Conservation (phyloP, 1,140 invertebrate genomes). For the Psix sp. region DNA sequence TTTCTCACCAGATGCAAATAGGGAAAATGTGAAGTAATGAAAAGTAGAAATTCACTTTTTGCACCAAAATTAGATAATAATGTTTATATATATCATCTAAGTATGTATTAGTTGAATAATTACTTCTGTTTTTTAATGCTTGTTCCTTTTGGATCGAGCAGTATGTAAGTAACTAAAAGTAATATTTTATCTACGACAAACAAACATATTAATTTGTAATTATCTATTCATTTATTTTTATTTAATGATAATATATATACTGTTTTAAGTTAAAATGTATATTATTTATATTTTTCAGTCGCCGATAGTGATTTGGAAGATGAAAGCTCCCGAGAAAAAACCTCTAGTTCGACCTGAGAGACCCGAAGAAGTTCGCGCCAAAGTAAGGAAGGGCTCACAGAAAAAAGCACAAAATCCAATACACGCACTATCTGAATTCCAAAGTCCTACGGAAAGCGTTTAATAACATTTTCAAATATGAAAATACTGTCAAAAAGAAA, state of each 20-base stretch:
- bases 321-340: slow-evolving; percentile 99
- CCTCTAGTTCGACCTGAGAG: slow-evolving; percentile 95
- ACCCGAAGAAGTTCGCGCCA: slow-evolving; percentile 95
- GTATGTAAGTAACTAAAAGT: too few species aligned
- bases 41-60: too few species aligned
- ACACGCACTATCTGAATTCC: slow-evolving; percentile 95
- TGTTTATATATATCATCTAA: too few species aligned
- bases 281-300: slow-evolving; percentile 75
- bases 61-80: too few species aligned
- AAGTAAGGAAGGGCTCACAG: slow-evolving; percentile 94
- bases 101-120: too few species aligned
- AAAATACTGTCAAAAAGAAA: too few species aligned
- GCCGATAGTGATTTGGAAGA: slow-evolving; percentile 98
- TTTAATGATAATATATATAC: slow-evolving; percentile 6
- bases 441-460: slow-evolving; percentile 92
- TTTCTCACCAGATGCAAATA: too few species aligned
- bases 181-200: too few species aligned
- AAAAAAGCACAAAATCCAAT: slow-evolving; percentile 96
- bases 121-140: too few species aligned
- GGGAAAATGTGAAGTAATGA: too few species aligned
- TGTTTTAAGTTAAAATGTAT: slow-evolving; percentile 17
- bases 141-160: too few species aligned
- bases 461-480: slow-evolving; percentile 79
- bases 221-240: not conserved
- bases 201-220: too few species aligned